These are phyloP conservation scores for Linyphia triangularis DNA, from an alignment of 2,888 invertebrate genomes.

Conservation along the genomic window DNA sequence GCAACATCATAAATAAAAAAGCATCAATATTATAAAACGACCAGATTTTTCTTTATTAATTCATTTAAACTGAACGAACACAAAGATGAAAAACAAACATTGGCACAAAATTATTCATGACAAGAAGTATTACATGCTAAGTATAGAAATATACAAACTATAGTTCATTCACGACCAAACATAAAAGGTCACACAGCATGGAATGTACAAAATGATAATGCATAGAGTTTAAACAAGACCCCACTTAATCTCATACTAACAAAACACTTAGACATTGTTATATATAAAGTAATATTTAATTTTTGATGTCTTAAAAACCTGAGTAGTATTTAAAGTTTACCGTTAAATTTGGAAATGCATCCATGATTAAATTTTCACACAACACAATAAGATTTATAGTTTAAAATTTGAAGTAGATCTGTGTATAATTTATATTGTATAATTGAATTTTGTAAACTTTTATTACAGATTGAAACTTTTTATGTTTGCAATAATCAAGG, in stretches of 20 bases:
- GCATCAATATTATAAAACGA: slow-evolving; percentile 50
- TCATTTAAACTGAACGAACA: slow-evolving; percentile 53
- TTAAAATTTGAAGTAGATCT: no score
- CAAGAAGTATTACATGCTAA: slow-evolving; percentile 38
- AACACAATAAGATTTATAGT: no score
- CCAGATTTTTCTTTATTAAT: slow-evolving; percentile 60
- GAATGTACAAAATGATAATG: slow-evolving; percentile 66
- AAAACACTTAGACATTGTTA: background rate
- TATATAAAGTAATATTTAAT: background rate
- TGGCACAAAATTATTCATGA: slow-evolving; percentile 70
- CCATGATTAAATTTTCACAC: background rate
- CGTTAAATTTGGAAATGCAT: background rate
- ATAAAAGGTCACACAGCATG: slow-evolving; percentile 38
- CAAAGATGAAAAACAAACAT: slow-evolving; percentile 47
- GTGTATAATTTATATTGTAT: no score
- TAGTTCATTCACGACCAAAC: slow-evolving; percentile 22
- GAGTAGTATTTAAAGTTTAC: background rate
- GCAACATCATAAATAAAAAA: no score
- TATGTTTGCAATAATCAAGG: no score
- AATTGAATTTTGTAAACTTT: no score
- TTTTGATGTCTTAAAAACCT: background rate
- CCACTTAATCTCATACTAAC: background rate
- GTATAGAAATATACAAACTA: slow-evolving; percentile 22
- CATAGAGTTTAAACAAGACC: background rate
- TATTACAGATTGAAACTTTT: no score